Base-by-base conservation (phyloP, 2,113 vertebrate species). In the Ameiurus melas region DNA sequence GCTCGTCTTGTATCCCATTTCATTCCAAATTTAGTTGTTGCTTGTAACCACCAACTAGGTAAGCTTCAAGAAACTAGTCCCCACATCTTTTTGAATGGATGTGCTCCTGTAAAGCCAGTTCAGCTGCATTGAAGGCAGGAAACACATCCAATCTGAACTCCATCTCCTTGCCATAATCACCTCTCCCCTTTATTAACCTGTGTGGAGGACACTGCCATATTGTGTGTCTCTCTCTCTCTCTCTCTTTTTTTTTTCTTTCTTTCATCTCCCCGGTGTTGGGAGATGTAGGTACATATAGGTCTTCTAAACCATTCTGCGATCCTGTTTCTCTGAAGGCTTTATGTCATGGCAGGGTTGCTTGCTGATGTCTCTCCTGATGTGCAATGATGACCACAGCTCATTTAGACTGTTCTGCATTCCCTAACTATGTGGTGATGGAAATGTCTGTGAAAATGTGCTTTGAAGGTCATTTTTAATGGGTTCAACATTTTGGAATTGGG, bases 271-370 rank as follows among this genome's bases (percentile, higher is more conserved):
- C 43, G 22, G 5, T 36, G 7, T 33, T 83, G 77, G 64, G 36
- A 20, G 43, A 47, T 47, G 43, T 7, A 47, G 43, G 43, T 47
- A 47, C 43, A 47, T 47, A 47, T n/a, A 57, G 68, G 47, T 80
- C 17, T 68, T 66, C 70, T 88, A 39, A 86, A 30, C 66, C 83
- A 64, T 68, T 88, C 62, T 57, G 39, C 79, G 25, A 88, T 90
- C 68, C 75, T 85, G 73, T 88, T 87, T 84, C 66, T 12, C 68
- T 80, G 86, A 85, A 90, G 84, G 84, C 39, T 53, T 90, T 86
- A 86, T 80, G 84, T 88, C 85, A 57, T 78, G 83, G 71, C 51
- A 87, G 84, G 60, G 53, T 14, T 57, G 53, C 78, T 19, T 81
- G 16, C 79, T 36, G 79, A 36, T 36, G n/a, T 81, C 2, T 81